Percentiles rank a stretch among this genome's conserved stretches.
Evolutionary conservation across 2,113 vertebrate genomes (phyloP).

Genomic region (Ammodramus savannarum): DNA sequence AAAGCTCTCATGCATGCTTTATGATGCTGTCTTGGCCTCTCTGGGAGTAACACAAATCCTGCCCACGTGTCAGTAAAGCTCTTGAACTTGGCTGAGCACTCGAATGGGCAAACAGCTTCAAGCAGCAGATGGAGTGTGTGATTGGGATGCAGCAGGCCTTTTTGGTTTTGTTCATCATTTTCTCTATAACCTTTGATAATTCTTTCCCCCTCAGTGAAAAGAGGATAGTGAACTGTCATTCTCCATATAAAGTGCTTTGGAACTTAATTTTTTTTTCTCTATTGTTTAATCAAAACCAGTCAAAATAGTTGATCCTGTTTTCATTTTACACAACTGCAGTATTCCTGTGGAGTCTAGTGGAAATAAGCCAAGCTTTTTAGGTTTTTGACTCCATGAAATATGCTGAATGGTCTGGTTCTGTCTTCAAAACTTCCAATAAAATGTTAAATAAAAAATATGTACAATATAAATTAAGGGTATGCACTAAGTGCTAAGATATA

Average conservation of each 20-base stretch:
- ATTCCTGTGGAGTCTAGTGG: not conserved
- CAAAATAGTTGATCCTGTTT: not conserved
- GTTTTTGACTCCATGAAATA: not conserved
- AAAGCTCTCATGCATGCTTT: not conserved
- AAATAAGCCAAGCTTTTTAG: not conserved
- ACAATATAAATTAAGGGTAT: not conserved
- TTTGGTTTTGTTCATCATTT: not conserved
- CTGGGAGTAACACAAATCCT: not conserved
- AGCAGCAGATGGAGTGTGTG: not conserved
- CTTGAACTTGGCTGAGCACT: not conserved
- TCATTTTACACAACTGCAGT: not conserved
- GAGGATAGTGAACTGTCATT: not conserved
- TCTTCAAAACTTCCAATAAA: not conserved
- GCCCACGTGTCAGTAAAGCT: not conserved
- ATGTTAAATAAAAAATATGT: not conserved
- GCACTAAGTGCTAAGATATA: not conserved
- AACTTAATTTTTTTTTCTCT: not conserved
- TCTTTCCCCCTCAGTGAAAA: not conserved
- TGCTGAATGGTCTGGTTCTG: not conserved
- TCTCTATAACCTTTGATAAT: not conserved
- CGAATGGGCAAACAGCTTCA: not conserved
- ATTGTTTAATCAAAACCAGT: not conserved
- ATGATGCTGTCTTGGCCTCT: not conserved
- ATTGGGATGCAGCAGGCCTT: not conserved
- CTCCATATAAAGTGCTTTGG: not conserved